These are phyloP conservation scores for Oligia fasciuncula DNA, from an alignment of 2,888 invertebrate species.

Conservation along the genomic window DNA sequence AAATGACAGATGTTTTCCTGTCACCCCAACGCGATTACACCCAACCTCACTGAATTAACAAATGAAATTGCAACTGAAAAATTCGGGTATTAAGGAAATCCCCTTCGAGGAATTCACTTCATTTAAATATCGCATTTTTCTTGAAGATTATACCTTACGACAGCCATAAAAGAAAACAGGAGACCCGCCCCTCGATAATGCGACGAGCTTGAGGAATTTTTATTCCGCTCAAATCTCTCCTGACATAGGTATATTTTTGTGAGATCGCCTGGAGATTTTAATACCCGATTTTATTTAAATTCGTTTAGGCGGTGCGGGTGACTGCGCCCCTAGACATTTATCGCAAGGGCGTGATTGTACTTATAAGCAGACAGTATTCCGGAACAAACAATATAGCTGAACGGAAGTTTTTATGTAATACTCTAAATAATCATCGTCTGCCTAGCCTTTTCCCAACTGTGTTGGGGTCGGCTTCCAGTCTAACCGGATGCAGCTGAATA, in stretches of 20 bases:
- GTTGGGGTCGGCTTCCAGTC: no score
- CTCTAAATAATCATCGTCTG: neutral
- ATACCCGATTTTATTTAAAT: slow-evolving; percentile 90
- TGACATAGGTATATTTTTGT: slow-evolving; percentile 89
- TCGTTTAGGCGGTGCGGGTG: slow-evolving; percentile 87
- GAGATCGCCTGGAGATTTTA: slow-evolving; percentile 89
- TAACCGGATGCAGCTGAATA: no score
- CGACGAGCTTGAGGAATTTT: slow-evolving; percentile 89
- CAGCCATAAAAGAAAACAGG: slow-evolving; percentile 90
- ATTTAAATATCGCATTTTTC: slow-evolving; percentile 91
- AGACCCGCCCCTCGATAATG: slow-evolving; percentile 88
- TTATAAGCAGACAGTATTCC: slow-evolving; percentile 81
- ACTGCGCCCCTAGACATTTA: slow-evolving; percentile 87
- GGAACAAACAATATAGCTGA: slow-evolving; percentile 61
- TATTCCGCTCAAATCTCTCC: slow-evolving; percentile 89
- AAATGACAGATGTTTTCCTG: slow-evolving; percentile 69
- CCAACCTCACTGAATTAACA: slow-evolving; percentile 81
- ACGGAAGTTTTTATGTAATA: neutral
- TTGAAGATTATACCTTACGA: slow-evolving; percentile 90
- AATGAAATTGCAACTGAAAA: slow-evolving; percentile 84
- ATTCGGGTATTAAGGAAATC: slow-evolving; percentile 84
- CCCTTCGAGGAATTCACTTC: slow-evolving; percentile 87
- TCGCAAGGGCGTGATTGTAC: slow-evolving; percentile 87
- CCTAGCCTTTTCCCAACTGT: no score
- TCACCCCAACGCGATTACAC: slow-evolving; percentile 73